phyloP scores from a whole-genome alignment of 2,113 vertebrate genomes.

The Gallinago media region DNA sequence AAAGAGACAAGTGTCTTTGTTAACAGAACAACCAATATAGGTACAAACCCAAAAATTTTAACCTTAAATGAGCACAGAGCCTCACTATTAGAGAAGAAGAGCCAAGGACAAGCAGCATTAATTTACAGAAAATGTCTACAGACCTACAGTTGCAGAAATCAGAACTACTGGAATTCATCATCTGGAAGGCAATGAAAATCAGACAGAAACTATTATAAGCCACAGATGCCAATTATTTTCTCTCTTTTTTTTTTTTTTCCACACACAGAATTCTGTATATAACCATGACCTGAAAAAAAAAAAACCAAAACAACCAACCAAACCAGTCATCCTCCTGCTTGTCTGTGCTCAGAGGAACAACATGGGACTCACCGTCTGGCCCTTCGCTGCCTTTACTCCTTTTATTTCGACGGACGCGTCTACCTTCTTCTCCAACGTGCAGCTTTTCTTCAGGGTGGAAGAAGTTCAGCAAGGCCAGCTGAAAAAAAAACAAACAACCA shows the following conservation, averaged over 20 bases:
- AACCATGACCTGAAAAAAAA: neutral
- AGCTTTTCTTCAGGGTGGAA: slow-evolving; percentile 78
- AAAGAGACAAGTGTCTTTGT: neutral
- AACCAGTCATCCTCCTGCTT: neutral
- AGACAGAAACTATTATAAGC: neutral
- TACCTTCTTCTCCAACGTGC: slow-evolving; percentile 73
- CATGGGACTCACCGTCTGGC: slow-evolving; percentile 76
- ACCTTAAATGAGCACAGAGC: neutral
- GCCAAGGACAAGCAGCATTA: neutral
- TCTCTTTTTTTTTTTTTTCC: neutral
- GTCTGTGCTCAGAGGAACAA: neutral
- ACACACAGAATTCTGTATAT: neutral
- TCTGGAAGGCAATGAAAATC: neutral
- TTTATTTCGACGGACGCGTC: slow-evolving; percentile 76
- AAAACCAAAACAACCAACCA: too few relatives aligned
- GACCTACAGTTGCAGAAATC: neutral
- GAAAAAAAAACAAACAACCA: slow-evolving; percentile 1
- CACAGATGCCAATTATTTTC: neutral
- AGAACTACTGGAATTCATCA: neutral
- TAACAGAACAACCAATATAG: neutral
- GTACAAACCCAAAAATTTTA: neutral
- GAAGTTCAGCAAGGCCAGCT: slow-evolving; percentile 81
- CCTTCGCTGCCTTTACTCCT: slow-evolving; percentile 83
- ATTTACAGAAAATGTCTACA: neutral
- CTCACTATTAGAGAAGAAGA: neutral